Percentiles rank a stretch among this genome's conserved stretches.
phyloP scores from a whole-genome alignment of 2,113 vertebrate genomes.

The Sitta europaea region DNA sequence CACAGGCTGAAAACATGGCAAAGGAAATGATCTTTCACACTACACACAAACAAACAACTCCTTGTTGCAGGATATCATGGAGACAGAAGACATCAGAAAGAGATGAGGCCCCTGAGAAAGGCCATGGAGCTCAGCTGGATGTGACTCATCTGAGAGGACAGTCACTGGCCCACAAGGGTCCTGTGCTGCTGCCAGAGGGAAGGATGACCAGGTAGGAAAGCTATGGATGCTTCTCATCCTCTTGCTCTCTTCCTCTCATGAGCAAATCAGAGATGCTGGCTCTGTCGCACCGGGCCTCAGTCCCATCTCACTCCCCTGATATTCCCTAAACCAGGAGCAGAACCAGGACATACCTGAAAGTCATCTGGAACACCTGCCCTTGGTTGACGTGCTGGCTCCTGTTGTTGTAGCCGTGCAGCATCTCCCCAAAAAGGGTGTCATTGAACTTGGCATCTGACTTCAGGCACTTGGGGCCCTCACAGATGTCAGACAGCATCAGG shows the following conservation, averaged over 20 bases:
- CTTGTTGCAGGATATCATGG: rapidly evolving
- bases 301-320: background rate
- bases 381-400: constrained; percentile 91
- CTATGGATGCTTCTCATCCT: background rate
- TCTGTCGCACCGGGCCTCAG: background rate
- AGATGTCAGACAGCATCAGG: constrained; percentile 89
- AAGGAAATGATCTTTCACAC: background rate
- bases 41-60: rapidly evolving
- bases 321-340: background rate
- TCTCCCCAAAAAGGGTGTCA: constrained; percentile 93
- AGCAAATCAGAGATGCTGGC: background rate
- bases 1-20: rapidly evolving
- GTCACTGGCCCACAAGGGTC: background rate
- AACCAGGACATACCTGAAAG: constrained; percentile 82
- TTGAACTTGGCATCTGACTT: constrained; percentile 88
- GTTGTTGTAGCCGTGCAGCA: constrained; percentile 96
- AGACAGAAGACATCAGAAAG: background rate
- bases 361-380: constrained; percentile 98
- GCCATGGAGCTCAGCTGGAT: background rate
- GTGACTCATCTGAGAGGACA: background rate
- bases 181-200: background rate
- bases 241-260: background rate
- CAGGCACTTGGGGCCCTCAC: constrained; percentile 88
- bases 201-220: background rate
- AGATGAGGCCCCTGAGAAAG: background rate